These are phyloP conservation scores for Parnassius glacialis DNA, from an alignment of 2,888 invertebrate species.

Conservation along the genomic window DNA sequence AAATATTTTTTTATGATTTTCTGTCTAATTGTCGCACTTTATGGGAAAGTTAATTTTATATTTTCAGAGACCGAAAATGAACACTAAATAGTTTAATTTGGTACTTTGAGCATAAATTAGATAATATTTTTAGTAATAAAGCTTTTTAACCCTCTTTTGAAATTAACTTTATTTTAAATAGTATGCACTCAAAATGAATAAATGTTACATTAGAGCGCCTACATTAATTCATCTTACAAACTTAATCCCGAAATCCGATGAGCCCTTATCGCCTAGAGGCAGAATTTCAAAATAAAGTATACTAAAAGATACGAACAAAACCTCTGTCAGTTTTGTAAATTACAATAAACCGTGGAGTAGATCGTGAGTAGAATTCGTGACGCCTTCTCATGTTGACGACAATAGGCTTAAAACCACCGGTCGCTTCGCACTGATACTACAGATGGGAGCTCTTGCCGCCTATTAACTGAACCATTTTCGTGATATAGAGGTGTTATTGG, in stretches of 20 bases:
- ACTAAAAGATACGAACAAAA: conserved; percentile 64
- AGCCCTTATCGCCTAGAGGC: conserved; percentile 38
- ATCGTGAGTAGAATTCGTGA: conserved; percentile 72
- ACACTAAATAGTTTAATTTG: no score
- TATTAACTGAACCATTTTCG: conserved; percentile 56
- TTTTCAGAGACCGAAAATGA: no score
- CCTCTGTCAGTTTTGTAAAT: conserved; percentile 76
- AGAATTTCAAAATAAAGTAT: conserved; percentile 60
- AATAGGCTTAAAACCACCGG: conserved; percentile 62
- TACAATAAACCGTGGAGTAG: conserved; percentile 73
- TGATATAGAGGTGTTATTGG: conserved; percentile 39
- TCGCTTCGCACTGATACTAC: conserved; percentile 46
- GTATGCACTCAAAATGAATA: background rate
- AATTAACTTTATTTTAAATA: no score
- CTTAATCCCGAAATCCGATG: conserved; percentile 41
- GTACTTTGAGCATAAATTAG: no score
- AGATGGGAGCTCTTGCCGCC: conserved; percentile 54
- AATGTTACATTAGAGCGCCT: background rate
- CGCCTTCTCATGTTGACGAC: conserved; percentile 59
- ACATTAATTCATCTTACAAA: conserved; percentile 9
- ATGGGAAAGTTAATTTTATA: no score
- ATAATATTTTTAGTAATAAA: no score
- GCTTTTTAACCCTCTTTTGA: no score
- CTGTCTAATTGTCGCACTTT: no score
- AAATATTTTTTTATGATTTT: no score